phyloP scores from a whole-genome alignment of 2,888 invertebrate species.

The Oscheius sp. region DNA sequence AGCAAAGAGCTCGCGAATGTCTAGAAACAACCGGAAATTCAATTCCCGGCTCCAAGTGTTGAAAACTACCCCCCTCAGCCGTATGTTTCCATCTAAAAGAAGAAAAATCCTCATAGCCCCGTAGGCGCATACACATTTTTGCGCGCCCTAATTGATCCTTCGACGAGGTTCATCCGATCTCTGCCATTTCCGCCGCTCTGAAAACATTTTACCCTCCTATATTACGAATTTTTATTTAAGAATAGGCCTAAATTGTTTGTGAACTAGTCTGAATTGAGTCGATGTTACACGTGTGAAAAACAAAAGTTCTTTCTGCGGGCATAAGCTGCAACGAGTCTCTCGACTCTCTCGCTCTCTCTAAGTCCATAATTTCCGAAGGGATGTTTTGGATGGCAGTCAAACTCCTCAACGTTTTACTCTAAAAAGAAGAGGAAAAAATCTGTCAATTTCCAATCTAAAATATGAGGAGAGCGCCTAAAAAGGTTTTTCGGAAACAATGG shows the following conservation, averaged over 20 bases:
- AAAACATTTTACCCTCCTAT: no score
- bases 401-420: background rate
- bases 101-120: background rate
- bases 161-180: no score
- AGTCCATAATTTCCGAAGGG: background rate
- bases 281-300: conserved; percentile 4
- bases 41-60: conserved; percentile 20
- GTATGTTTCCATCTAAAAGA: background rate
- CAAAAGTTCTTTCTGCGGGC: background rate
- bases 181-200: no score
- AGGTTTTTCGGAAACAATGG: background rate
- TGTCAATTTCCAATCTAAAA: background rate
- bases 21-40: conserved; percentile 28
- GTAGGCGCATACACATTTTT: background rate
- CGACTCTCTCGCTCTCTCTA: no score
- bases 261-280: conserved; percentile 9
- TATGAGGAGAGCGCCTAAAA: background rate
- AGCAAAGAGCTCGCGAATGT: conserved; percentile 22
- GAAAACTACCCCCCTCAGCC: conserved; percentile 12
- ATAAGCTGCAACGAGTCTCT: background rate
- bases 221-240: background rate
- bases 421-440: background rate
- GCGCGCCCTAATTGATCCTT: background rate
- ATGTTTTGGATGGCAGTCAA: conserved; percentile 9
- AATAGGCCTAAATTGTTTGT: conserved; percentile 1